phyloP scores from a whole-genome alignment of 2,113 vertebrate genomes.

The Eolophus roseicapilla region DNA sequence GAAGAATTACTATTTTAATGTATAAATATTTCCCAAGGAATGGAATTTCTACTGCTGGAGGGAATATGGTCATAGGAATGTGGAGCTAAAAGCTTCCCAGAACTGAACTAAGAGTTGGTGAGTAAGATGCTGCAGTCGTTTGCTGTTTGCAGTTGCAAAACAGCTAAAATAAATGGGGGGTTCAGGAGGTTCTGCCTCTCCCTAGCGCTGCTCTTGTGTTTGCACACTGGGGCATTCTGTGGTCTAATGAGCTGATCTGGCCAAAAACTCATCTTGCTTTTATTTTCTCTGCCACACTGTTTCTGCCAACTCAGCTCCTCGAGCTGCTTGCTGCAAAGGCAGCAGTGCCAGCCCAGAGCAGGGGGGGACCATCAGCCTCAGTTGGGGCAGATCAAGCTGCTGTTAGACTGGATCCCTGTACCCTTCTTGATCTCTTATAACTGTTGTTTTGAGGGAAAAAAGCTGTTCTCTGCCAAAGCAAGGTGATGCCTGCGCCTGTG shows the following conservation, averaged over 20 bases:
- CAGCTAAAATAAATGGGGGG: not conserved
- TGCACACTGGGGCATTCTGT: not conserved
- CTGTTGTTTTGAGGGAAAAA: not conserved
- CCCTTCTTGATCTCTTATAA: not conserved
- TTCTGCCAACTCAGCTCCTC: not conserved
- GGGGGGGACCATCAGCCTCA: no score
- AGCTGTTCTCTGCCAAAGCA: not conserved
- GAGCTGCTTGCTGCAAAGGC: not conserved
- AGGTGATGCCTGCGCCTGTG: accelerated
- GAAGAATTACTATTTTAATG: not conserved
- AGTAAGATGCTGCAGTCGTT: not conserved
- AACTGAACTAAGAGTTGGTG: not conserved
- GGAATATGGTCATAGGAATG: not conserved
- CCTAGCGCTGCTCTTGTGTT: not conserved
- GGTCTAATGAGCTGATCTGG: not conserved
- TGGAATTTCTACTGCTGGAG: not conserved
- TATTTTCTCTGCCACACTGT: not conserved
- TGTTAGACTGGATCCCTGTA: not conserved
- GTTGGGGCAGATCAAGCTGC: not conserved
- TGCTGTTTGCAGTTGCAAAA: not conserved
- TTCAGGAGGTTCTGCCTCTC: not conserved
- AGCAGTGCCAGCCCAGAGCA: not conserved
- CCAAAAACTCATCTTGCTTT: not conserved
- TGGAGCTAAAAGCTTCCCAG: not conserved
- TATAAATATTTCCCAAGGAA: not conserved